phyloP scores from a whole-genome alignment of 2,113 vertebrate genomes.

The Trinectes maculatus region DNA sequence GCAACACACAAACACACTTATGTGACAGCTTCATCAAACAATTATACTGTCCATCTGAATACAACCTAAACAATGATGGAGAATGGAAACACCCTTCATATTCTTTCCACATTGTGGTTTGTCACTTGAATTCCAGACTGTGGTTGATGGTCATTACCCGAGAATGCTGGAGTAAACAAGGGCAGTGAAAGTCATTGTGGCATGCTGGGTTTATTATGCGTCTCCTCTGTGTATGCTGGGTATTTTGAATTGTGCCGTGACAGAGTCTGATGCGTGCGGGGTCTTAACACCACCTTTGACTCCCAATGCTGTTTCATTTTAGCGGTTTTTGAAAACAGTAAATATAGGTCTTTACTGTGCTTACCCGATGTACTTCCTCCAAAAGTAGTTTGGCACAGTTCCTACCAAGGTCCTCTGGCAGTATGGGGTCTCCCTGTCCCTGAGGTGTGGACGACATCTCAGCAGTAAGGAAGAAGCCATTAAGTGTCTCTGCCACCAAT shows the following conservation, averaged over 20 bases:
- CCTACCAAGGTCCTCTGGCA: constrained; percentile 92
- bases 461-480: constrained; percentile 88
- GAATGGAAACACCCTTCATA: constrained; percentile 1
- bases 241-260: constrained; percentile 19
- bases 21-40: background rate
- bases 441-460: constrained; percentile 92
- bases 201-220: constrained; percentile 1
- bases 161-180: constrained; percentile 66
- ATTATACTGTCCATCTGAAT: background rate
- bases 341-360: constrained; percentile 33
- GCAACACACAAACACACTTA: background rate
- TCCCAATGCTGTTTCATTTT: too few species aligned
- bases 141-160: constrained; percentile 33
- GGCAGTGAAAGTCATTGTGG: constrained; percentile 22
- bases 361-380: constrained; percentile 94
- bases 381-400: constrained; percentile 92
- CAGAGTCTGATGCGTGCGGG: background rate
- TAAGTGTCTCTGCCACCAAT: constrained; percentile 91
- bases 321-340: background rate
- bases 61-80: background rate
- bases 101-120: constrained; percentile 23
- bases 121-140: constrained; percentile 30
- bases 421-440: constrained; percentile 87
- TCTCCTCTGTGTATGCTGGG: constrained; percentile 23
- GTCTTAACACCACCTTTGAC: background rate